Evolutionary conservation across 1,140 invertebrate species (phyloP).

Genomic region (Pogonomyrmex barbatus): DNA sequence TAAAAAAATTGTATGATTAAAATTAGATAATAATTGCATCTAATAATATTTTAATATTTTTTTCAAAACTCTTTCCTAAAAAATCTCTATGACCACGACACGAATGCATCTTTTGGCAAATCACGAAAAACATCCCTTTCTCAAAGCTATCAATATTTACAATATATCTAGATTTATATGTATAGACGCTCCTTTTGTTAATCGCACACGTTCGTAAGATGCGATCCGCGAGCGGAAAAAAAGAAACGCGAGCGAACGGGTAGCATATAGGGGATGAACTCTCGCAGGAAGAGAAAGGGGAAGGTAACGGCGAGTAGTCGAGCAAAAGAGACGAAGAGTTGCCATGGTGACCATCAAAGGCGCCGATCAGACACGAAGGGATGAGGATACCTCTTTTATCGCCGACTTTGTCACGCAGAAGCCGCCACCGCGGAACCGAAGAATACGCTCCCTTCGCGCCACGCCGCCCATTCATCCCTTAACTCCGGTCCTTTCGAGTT

Average conservation of each 20-base stretch:
- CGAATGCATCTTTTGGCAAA: neutral
- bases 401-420: conserved; percentile 76
- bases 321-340: conserved; percentile 70
- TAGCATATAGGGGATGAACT: conserved; percentile 34
- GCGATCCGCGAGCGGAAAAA: neutral
- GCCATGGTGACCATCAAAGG: conserved; percentile 82
- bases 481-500: conserved; percentile 37
- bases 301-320: conserved; percentile 6
- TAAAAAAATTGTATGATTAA: neutral
- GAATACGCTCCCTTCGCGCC: conserved; percentile 71
- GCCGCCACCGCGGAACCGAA: conserved; percentile 71
- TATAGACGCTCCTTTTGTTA: conserved; percentile 29
- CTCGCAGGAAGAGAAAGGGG: conserved; percentile 11
- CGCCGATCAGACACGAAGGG: conserved; percentile 78
- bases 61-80: neutral
- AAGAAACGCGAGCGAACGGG: neutral
- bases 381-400: conserved; percentile 71
- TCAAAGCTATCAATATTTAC: conserved; percentile 42
- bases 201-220: conserved; percentile 1
- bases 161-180: conserved; percentile 10
- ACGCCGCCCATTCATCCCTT: conserved; percentile 53
- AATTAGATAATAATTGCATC: neutral
- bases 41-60: neutral
- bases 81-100: neutral
- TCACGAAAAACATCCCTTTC: neutral